phyloP scores from a whole-genome alignment of 2,113 vertebrate genomes.

The Mesoclemmys tuberculata region DNA sequence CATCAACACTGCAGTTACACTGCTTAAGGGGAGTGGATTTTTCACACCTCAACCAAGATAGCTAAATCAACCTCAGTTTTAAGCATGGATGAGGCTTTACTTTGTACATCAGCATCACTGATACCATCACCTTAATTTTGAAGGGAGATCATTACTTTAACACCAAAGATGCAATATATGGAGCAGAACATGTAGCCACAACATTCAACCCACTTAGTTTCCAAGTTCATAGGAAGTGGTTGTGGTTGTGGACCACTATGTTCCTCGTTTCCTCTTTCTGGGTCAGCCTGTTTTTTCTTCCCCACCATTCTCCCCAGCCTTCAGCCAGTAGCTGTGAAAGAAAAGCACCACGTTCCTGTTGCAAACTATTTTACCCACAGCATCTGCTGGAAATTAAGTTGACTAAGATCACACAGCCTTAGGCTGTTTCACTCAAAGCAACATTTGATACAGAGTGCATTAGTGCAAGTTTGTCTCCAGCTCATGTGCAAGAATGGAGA shows the following conservation, averaged over 20 bases:
- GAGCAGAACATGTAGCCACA: neutral
- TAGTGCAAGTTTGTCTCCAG: neutral
- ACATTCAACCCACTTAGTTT: neutral
- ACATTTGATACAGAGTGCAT: rapidly evolving
- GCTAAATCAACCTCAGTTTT: neutral
- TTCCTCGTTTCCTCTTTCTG: neutral
- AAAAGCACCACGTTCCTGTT: neutral
- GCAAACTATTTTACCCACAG: neutral
- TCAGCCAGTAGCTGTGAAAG: neutral
- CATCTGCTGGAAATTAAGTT: neutral
- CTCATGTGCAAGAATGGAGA: neutral
- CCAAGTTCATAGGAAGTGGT: neutral
- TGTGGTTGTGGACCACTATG: neutral
- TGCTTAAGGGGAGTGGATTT: neutral
- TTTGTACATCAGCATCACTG: neutral
- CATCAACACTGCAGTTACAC: neutral
- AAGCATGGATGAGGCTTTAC: neutral
- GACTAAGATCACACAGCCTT: rapidly evolving
- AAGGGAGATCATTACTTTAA: rapidly evolving
- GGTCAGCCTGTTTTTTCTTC: neutral
- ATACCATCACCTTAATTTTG: neutral
- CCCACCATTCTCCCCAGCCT: neutral
- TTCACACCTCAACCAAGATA: neutral
- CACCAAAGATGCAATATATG: neutral
- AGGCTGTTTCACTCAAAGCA: neutral